Base-by-base conservation (phyloP, 2,888 invertebrate species). In the Xanthorhoe designata region DNA sequence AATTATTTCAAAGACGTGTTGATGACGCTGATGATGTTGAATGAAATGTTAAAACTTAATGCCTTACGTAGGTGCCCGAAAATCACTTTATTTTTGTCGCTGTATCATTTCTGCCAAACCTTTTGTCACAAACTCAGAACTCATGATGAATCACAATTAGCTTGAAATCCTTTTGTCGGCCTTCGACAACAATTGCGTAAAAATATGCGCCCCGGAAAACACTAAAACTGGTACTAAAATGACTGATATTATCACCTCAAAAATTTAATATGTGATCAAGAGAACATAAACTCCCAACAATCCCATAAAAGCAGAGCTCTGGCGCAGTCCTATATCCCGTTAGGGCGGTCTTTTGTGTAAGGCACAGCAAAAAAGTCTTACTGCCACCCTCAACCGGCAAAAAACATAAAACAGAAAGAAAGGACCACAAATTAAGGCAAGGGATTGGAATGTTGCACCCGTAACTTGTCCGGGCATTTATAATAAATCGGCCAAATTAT, bases 401-500 rank as follows among this genome's bases (percentile, higher is more conserved):
- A 92, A 91, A 91, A 89, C 82, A 83, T 85, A 88, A 87, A 91
- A 88, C 87, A 89, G 87, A 90, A 84, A 85, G 84, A 85, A 90
- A 91, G 87, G 87, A 86, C 86, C 86, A 88, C 88, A 91, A 92
- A 92, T 92, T 91, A 91, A 86, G 81, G 87, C 86, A 85, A 82
- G 77, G 81, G 83, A 81, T 84, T 71, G 91, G 91, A 91, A 92
- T 92, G 90, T 87, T 90, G 89, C 89, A 89, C 87, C 89, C 91
- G 89, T 86, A 84, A 86, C 84, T 81, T 78, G 75, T 78, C 82
- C 78, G 79, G 79, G 69, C 79, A 78, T 84, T 85, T 82, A 79
- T 84, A 77, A 82, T 80, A 83, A 82, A 82, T 81, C 77, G 76
- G 77, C 72, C 76, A 83, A 85, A 84, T 85, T 85, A 85, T 81